A percentile compares a stretch with the other conserved stretches of the same genome.
Conservation (phyloP, 2,797 vertebrate species). For the Gallirallus australis region DNA sequence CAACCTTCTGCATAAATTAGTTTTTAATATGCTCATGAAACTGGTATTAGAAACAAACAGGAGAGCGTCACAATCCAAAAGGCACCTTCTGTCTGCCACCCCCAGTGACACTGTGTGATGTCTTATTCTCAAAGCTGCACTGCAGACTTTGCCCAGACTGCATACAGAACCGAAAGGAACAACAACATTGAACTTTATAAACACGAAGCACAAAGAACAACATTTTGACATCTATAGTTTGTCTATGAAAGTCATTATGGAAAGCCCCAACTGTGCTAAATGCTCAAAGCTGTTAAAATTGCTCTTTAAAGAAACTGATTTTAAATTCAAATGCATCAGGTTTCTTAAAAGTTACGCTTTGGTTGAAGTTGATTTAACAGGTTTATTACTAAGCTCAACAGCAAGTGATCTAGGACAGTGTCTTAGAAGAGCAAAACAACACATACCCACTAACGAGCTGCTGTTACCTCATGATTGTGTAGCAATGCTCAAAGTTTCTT, state of each 20-base stretch:
- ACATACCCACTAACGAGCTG: not conserved
- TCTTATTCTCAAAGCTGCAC: conserved; percentile 18
- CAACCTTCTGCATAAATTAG: not conserved
- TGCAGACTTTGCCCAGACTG: conserved; percentile 51
- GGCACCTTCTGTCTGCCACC: conserved; percentile 42
- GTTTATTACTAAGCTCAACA: conserved; percentile 33
- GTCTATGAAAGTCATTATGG: conserved; percentile 34
- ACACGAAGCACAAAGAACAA: conserved; percentile 27
- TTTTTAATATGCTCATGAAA: not conserved
- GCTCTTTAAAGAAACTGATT: conserved; percentile 15
- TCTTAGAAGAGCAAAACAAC: not conserved
- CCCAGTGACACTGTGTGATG: not conserved
- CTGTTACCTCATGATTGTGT: not conserved
- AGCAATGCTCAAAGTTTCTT: not conserved
- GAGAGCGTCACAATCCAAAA: not conserved
- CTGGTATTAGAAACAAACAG: conserved; percentile 14
- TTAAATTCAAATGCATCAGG: conserved; percentile 56
- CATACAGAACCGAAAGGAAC: not conserved
- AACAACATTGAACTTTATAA: conserved; percentile 27
- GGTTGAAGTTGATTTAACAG: conserved; percentile 17
- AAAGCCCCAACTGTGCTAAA: conserved; percentile 47
- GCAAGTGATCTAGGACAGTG: not conserved
- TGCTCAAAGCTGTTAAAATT: conserved; percentile 58
- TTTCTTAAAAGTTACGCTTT: conserved; percentile 23
- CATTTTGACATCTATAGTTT: conserved; percentile 56